Conservation (phyloP, 2,797 vertebrate genomes). For the Micropoecilia bifurca region DNA sequence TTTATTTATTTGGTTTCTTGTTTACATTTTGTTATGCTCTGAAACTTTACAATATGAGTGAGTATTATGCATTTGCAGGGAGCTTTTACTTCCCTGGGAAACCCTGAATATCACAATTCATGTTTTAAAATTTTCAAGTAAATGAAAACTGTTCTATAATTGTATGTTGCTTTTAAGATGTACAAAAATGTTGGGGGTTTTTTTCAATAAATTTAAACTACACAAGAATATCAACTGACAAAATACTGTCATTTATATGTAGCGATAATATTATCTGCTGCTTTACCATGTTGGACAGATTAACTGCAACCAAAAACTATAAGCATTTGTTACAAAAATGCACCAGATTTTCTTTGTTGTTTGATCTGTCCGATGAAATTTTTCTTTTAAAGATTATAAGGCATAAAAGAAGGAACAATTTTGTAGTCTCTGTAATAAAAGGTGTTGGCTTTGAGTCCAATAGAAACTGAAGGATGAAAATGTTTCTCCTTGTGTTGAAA, state of each 20-base stretch:
- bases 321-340: neutral
- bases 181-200: neutral
- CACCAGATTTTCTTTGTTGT: neutral
- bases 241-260: neutral
- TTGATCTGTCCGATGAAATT: neutral
- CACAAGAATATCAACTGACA: slow-evolving; percentile 10
- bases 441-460: neutral
- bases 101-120: slow-evolving; percentile 31
- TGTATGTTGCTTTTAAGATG: slow-evolving; percentile 14
- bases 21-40: slow-evolving; percentile 64
- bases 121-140: slow-evolving; percentile 21
- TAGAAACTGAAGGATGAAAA: neutral
- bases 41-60: slow-evolving; percentile 37
- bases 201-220: slow-evolving; percentile 15
- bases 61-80: slow-evolving; percentile 14
- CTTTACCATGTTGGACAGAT: neutral
- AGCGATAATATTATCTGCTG: neutral
- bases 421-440: neutral
- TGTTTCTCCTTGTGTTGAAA: neutral
- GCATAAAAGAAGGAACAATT: neutral
- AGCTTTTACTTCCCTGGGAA: slow-evolving; percentile 1
- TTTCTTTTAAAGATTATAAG: neutral
- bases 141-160: slow-evolving; percentile 27
- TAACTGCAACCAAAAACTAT: neutral
- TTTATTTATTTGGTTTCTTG: slow-evolving; percentile 65